Evolutionary conservation across 2,797 vertebrate species (phyloP), one percentile per base, ranked within the genome.

Genomic region (Cynopterus sphinx): DNA sequence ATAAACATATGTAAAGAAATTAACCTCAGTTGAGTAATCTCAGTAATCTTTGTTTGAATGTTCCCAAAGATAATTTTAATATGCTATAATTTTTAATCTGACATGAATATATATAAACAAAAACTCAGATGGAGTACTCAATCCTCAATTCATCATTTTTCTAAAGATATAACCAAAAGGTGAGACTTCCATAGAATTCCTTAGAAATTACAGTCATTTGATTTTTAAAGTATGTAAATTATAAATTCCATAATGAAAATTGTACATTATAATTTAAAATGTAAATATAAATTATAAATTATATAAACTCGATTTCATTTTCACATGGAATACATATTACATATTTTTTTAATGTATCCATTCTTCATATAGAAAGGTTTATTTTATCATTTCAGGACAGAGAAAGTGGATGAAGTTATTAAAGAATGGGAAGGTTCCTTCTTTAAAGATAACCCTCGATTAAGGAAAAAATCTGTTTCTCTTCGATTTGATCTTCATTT

Each of bases 391-490:
- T 98, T 94, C 98, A 99, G 99, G 98, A 99, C 99, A 4, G 99
- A 99, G 98, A 99, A 99, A 97, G 99, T 99, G 68, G 99, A 99
- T 98, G 99, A 99, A 98, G 99, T 99, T 86, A 99, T 99, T 70
- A 99, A 99, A 97, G 99, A 99, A 97, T 99, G 99, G 99, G 99
- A 99, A 98, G 99, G 99, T 24, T 99, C 99, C 9, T 99, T 99
- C 98, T 99, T 99, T 98, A 99, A 99, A 98, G 99, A 99, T 98
- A 99, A 99, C 96, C 99, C 99, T 33, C 99, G 99, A 87, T 98
- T 99, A 97, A 98, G 99, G 90, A 99, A 99, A 98, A 99, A 99
- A 97, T 99, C 99, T 0, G 99, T 99, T 96, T 99, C 99, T 0
- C 98, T 99, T 97, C 99, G 99, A 73, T 99, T 99, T 55, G 99